These are phyloP conservation scores for Heteromyza rotundicornis DNA, from an alignment of 2,888 invertebrate species.

Conservation along the genomic window DNA sequence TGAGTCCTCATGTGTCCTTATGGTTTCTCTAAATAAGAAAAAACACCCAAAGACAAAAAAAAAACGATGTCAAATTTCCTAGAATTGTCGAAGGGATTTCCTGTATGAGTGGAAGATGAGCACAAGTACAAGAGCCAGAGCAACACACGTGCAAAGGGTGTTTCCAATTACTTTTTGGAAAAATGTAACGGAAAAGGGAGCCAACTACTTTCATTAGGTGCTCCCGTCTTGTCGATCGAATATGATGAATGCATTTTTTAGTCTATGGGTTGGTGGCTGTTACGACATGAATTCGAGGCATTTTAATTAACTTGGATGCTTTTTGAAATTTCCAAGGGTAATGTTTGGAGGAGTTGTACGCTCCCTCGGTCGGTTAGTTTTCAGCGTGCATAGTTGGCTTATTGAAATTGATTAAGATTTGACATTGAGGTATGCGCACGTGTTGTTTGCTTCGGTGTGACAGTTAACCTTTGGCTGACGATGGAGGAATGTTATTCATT, in stretches of 20 bases:
- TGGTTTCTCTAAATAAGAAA: no score
- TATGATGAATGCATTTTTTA: conserved; percentile 3
- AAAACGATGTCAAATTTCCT: conserved; percentile 18
- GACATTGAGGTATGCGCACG: conserved; percentile 1
- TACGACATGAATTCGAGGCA: background rate
- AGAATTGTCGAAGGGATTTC: conserved; percentile 31
- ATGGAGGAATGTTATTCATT: conserved; percentile 27
- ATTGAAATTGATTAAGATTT: conserved; percentile 20
- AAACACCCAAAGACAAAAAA: no score
- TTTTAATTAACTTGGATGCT: conserved; percentile 27
- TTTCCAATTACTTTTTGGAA: conserved; percentile 23
- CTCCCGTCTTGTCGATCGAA: background rate
- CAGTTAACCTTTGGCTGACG: conserved; percentile 8
- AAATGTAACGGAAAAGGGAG: conserved; percentile 10
- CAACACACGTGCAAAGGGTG: conserved; percentile 31
- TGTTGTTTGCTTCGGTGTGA: conserved; percentile 8
- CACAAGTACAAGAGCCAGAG: no score
- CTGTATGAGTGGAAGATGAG: conserved; percentile 28
- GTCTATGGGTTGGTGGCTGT: background rate
- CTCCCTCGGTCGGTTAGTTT: no score
- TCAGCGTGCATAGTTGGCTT: background rate
- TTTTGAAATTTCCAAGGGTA: conserved; percentile 10
- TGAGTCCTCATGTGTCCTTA: conserved; percentile 25
- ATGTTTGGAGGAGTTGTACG: conserved; percentile 23
- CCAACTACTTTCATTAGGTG: background rate